phyloP scores from a whole-genome alignment of 1,140 invertebrate genomes.

The Antheraea mylitta region DNA sequence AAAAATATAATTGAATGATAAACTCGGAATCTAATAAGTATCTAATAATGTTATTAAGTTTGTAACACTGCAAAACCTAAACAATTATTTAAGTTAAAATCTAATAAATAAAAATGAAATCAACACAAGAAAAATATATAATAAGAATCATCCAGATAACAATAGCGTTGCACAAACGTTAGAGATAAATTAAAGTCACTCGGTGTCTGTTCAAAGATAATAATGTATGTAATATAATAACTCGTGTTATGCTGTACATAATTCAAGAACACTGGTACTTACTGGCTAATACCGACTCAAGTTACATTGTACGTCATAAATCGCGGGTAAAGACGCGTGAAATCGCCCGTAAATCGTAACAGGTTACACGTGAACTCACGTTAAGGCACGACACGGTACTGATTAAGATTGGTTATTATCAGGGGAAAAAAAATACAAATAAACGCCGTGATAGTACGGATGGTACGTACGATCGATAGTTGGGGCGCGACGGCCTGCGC shows the following conservation, averaged over 20 bases:
- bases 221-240: neutral
- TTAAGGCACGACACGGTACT: conserved; percentile 5
- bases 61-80: too few relatives aligned
- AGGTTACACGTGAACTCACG: conserved; percentile 2
- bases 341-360: neutral
- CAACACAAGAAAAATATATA: too few relatives aligned
- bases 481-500: neutral
- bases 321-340: neutral
- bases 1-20: too few relatives aligned
- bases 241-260: neutral
- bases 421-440: conserved; percentile 12
- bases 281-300: too few relatives aligned
- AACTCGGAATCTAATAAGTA: too few relatives aligned
- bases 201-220: neutral
- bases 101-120: too few relatives aligned
- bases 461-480: conserved; percentile 3
- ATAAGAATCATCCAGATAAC: neutral
- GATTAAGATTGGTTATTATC: conserved; percentile 13
- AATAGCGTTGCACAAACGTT: neutral
- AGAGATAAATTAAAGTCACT: neutral
- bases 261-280: neutral
- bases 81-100: too few relatives aligned
- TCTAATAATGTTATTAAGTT: too few relatives aligned
- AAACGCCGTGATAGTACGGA: conserved; percentile 3
- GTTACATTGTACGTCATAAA: conserved; percentile 1